Evolutionary conservation across 1,140 invertebrate species (phyloP), one percentile per base, ranked within the genome.

Genomic region (Saccostrea cuccullata): DNA sequence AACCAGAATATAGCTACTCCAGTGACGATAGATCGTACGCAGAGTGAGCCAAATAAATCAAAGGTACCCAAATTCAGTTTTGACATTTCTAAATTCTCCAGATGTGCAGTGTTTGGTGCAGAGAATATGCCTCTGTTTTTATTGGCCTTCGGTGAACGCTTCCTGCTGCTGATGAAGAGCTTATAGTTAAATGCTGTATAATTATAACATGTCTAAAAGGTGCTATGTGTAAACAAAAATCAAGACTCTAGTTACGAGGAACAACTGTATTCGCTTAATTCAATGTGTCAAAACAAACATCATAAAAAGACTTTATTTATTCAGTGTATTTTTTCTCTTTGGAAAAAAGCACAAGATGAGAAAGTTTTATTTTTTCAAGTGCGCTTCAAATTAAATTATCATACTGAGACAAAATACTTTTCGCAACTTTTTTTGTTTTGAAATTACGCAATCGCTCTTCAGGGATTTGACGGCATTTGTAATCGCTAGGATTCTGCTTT

Each of bases 261-360:
- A 67, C 60, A 77, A 77, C 70, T 77, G 70, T 36, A 20, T 67
- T 67, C 60, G 60, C 60, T n/a, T 20, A 67, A 67, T 77, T 30
- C 70, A 77, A 77, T 77, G 26, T 77, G 70, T 77, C 70, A 30
- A 30, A 77, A 77, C 26, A 77, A 77, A 77, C 70, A 77, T 26
- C 15, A 77, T 77, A 30, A 77, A 36, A 77, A 64, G 17, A 15
- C 70, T 77, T 30, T 36, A 36, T 77, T 77, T 77, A 30, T 30
- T 77, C 26, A 36, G 70, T 15, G 13, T 77, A 30, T 30, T 77
- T 26, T 77, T 36, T 77, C n/a, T 30, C 26, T 77, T 36, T 8
- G 9, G n/a, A 36, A 77, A 30, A 77, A 30, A 77, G 26, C 4
- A 77, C 13, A 15, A 30, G 15, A 30, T 11, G 70, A 26, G 6